These are phyloP conservation scores for Lypha dubia DNA, from an alignment of 2,888 invertebrate species.

Conservation along the genomic window DNA sequence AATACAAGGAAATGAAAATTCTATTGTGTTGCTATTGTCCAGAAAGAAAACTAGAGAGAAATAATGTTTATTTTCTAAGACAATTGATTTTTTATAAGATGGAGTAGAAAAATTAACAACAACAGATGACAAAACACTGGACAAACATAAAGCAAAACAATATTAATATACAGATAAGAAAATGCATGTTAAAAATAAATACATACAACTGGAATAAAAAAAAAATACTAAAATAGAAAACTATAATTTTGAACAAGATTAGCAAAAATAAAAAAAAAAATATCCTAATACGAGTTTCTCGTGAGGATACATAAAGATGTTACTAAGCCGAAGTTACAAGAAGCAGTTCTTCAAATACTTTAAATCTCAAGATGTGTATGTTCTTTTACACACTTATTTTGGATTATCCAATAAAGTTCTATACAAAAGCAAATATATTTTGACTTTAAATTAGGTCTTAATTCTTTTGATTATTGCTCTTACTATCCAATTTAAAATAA, in stretches of 20 bases:
- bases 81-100: conserved; percentile 26
- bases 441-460: too few relatives aligned
- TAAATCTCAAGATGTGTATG: too few relatives aligned
- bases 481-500: too few relatives aligned
- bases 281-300: too few relatives aligned
- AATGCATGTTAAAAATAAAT: conserved; percentile 10
- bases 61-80: conserved; percentile 27
- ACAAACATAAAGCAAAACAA: conserved; percentile 8
- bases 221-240: background rate
- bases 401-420: too few relatives aligned
- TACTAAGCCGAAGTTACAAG: too few relatives aligned
- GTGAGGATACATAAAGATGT: too few relatives aligned
- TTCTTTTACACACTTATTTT: too few relatives aligned
- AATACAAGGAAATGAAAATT: conserved; percentile 10
- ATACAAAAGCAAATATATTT: too few relatives aligned
- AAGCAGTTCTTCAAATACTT: too few relatives aligned
- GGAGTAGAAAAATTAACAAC: background rate
- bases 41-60: background rate
- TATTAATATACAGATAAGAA: background rate
- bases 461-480: too few relatives aligned
- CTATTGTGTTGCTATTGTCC: conserved; percentile 2
- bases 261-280: conserved; percentile 5
- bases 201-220: background rate
- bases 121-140: conserved; percentile 5
- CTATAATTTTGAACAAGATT: conserved; percentile 10